Evolutionary conservation across 2,797 vertebrate genomes (phyloP).

Genomic region (Gadopsis bispinosus): DNA sequence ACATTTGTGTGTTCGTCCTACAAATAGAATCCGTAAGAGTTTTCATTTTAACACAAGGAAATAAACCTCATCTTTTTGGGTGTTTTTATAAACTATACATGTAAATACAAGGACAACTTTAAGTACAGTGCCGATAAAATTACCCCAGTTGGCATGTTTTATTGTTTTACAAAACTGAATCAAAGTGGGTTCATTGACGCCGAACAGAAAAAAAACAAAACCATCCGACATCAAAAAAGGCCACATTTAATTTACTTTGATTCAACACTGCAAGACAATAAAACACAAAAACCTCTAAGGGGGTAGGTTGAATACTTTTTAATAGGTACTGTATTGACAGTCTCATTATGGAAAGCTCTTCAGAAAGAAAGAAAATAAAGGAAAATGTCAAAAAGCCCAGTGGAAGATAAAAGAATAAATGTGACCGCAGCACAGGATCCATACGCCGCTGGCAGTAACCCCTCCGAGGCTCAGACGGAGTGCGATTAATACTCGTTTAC

Average conservation of each 20-base stretch:
- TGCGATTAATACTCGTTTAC: constrained; percentile 66
- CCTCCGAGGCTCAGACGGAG: constrained; percentile 16
- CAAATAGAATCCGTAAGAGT: background rate
- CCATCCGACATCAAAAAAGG: background rate
- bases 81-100: background rate
- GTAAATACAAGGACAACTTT: background rate
- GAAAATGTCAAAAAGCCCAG: background rate
- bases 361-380: background rate
- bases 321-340: background rate
- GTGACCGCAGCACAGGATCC: constrained; percentile 12
- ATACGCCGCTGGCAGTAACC: constrained; percentile 2
- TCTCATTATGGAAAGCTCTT: background rate
- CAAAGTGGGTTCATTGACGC: background rate
- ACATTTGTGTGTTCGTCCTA: background rate
- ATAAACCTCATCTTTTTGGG: background rate
- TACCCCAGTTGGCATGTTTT: background rate
- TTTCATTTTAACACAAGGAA: background rate
- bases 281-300: background rate
- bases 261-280: background rate
- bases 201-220: background rate
- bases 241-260: background rate
- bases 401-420: background rate
- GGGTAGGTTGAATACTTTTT: background rate
- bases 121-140: background rate
- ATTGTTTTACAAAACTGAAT: background rate